A percentile compares a stretch with the other conserved stretches of the same genome.
Evolutionary conservation across 2,797 vertebrate species (phyloP).

Genomic region (Channa striata): DNA sequence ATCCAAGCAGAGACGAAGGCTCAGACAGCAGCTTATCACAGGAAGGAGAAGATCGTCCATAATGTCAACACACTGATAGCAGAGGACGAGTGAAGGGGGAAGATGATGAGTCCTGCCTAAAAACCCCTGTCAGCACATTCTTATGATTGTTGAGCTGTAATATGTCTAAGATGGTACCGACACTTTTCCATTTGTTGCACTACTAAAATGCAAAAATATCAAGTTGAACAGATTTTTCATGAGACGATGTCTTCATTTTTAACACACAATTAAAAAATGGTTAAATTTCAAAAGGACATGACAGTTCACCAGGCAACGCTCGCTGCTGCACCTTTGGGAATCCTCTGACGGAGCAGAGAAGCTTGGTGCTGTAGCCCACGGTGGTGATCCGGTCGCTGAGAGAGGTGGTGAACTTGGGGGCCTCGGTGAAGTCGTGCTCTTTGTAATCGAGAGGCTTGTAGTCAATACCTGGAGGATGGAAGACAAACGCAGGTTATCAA

Average conservation of each 20-base stretch:
- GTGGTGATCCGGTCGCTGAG: constrained; percentile 90
- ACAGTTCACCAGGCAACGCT: background rate
- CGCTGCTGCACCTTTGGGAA: constrained; percentile 86
- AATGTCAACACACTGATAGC: constrained; percentile 5
- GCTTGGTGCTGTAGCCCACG: constrained; percentile 93
- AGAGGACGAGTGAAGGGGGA: background rate
- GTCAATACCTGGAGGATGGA: constrained; percentile 78
- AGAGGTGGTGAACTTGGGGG: constrained; percentile 94
- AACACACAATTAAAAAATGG: no score
- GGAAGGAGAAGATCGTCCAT: constrained; percentile 20
- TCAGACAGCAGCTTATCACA: constrained; percentile 23
- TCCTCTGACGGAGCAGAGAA: constrained; percentile 93
- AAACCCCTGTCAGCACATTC: constrained; percentile 1
- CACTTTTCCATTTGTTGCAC: no score
- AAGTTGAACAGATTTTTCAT: background rate
- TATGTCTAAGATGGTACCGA: no score
- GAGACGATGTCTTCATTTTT: no score
- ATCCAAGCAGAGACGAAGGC: constrained; percentile 31
- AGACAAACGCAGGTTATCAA: background rate
- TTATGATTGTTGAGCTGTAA: constrained; percentile 3
- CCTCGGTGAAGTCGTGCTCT: constrained; percentile 88
- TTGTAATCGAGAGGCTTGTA: constrained; percentile 87
- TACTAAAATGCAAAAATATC: no score
- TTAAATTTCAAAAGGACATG: background rate
- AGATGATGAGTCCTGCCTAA: constrained; percentile 4